These are phyloP conservation scores for Ptiloglossa arizonensis DNA, from an alignment of 1,140 invertebrate genomes.

Conservation along the genomic window DNA sequence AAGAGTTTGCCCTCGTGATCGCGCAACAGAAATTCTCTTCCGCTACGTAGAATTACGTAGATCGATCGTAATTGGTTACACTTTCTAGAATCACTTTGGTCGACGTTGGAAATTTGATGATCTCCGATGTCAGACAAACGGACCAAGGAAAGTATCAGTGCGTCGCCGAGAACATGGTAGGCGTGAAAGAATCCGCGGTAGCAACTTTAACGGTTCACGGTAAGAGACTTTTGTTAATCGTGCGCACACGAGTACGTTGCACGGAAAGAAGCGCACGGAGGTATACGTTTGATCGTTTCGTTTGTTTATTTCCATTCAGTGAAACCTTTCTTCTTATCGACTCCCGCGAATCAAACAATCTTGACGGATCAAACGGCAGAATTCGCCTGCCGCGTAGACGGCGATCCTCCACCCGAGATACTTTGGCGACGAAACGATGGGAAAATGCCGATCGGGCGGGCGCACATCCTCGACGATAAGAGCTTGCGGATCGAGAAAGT, in stretches of 20 bases:
- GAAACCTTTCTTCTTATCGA: constrained; percentile 93
- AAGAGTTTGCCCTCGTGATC: too few relatives aligned
- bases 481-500: constrained; percentile 89
- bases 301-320: constrained; percentile 83
- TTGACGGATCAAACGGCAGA: constrained; percentile 90
- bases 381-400: constrained; percentile 94
- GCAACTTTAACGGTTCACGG: constrained; percentile 92
- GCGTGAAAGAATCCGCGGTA: constrained; percentile 88
- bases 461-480: constrained; percentile 88
- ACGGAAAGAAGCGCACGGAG: too few relatives aligned
- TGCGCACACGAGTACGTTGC: too few relatives aligned
- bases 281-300: neutral
- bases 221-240: constrained; percentile 75
- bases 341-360: constrained; percentile 92
- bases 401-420: constrained; percentile 93
- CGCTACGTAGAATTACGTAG: too few relatives aligned
- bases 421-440: constrained; percentile 94
- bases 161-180: constrained; percentile 92
- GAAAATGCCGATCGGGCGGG: constrained; percentile 89
- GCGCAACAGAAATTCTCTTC: too few relatives aligned
- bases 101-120: constrained; percentile 91
- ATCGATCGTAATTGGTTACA: too few relatives aligned
- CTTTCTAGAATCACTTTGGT: constrained; percentile 90
- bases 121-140: constrained; percentile 89
- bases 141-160: constrained; percentile 94